Conservation (phyloP, 2,113 vertebrate genomes). For the Eublepharis macularius region DNA sequence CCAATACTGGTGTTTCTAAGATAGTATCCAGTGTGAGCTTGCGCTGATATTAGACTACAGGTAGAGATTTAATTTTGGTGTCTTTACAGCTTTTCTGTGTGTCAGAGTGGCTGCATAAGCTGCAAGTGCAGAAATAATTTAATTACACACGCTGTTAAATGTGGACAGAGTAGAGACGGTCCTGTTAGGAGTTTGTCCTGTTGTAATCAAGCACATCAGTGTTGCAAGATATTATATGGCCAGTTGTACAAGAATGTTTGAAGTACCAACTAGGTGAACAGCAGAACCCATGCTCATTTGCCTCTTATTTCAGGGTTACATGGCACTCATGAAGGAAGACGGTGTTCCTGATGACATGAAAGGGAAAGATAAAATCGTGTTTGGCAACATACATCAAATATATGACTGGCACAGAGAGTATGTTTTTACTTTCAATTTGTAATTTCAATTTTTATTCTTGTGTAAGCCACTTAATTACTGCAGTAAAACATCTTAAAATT, state of each 20-base stretch:
- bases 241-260: background rate
- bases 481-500: background rate
- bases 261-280: background rate
- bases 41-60: no score
- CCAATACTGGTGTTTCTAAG: background rate
- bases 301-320: slow-evolving; percentile 85
- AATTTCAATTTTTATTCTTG: background rate
- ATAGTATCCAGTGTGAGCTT: background rate
- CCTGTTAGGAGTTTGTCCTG: no score
- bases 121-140: background rate
- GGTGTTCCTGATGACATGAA: slow-evolving; percentile 98
- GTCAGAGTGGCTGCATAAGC: background rate
- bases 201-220: no score
- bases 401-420: slow-evolving; percentile 99
- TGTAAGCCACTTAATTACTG: background rate
- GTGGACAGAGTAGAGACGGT: no score
- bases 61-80: no score
- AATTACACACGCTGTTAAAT: background rate
- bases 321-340: slow-evolving; percentile 96
- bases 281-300: background rate
- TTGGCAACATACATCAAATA: slow-evolving; percentile 98
- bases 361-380: slow-evolving; percentile 98
- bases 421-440: slow-evolving; percentile 8
- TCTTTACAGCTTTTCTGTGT: background rate
- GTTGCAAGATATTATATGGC: no score